A percentile compares a stretch with the other conserved stretches of the same genome.
These are phyloP conservation scores for Onychomys leucogaster DNA, from an alignment of 2,797 vertebrate genomes.

Conservation along the genomic window DNA sequence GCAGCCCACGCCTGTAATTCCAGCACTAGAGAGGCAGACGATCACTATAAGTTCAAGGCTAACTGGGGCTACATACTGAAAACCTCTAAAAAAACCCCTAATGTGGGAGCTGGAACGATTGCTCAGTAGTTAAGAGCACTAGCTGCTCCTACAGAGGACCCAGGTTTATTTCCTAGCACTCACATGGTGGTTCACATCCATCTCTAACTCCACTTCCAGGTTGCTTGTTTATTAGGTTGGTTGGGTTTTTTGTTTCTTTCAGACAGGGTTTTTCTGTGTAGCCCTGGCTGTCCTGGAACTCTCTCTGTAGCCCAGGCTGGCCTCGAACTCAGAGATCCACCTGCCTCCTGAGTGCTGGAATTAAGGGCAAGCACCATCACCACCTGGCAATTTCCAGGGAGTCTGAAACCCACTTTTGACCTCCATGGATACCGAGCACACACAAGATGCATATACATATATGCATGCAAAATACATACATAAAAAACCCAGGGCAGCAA, in stretches of 20 bases:
- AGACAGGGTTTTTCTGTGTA: neutral
- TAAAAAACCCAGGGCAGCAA: neutral
- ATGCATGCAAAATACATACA: neutral
- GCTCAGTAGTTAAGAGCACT: neutral
- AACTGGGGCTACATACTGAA: neutral
- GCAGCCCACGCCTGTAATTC: neutral
- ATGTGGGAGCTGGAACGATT: neutral
- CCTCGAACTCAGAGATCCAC: neutral
- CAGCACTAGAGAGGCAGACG: neutral
- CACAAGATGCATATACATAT: neutral
- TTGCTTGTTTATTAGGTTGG: neutral
- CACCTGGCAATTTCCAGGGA: neutral
- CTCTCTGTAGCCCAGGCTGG: neutral
- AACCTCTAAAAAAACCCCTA: neutral
- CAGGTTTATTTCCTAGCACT: too few relatives aligned
- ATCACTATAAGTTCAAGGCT: neutral
- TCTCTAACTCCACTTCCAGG: neutral
- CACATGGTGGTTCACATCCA: neutral
- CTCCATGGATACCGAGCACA: neutral
- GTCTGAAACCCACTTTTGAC: neutral
- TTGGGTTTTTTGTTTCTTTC: neutral
- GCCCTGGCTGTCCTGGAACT: neutral
- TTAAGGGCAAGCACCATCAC: neutral
- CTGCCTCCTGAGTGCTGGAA: neutral
- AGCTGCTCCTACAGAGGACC: neutral